Evolutionary conservation across 1,140 invertebrate species (phyloP).

Genomic region (Tetramorium parvispinum): DNA sequence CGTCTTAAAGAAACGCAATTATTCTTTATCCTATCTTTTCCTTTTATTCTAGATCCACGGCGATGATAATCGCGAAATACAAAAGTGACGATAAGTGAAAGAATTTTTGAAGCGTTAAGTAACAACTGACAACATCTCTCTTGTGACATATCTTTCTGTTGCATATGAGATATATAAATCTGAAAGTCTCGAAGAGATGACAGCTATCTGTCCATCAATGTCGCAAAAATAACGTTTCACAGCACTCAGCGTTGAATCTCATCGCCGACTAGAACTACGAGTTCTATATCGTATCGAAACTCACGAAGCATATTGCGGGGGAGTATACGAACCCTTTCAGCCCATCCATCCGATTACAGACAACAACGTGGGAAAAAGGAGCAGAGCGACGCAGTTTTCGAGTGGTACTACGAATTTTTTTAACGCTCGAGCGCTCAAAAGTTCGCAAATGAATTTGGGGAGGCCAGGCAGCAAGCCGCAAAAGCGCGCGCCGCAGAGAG

Average conservation of each 20-base stretch:
- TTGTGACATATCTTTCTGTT: not conserved
- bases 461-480: slow-evolving; percentile 44
- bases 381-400: not conserved
- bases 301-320: not conserved
- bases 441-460: slow-evolving; percentile 79
- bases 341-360: not conserved
- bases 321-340: slow-evolving; percentile 9
- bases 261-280: not conserved
- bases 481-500: slow-evolving; percentile 25
- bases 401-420: slow-evolving; percentile 39
- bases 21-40: slow-evolving; percentile 25
- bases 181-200: not conserved
- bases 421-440: slow-evolving; percentile 67
- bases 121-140: not conserved
- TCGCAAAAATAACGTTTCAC: slow-evolving; percentile 28
- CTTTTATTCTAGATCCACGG: not conserved
- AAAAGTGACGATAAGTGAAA: not conserved
- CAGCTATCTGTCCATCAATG: not conserved
- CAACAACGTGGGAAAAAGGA: slow-evolving; percentile 27
- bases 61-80: not conserved
- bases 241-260: not conserved
- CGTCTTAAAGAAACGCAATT: slow-evolving; percentile 49
- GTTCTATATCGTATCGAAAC: not conserved
- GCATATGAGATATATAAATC: not conserved
- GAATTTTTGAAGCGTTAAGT: not conserved